Evolutionary conservation across 2,888 invertebrate species (phyloP).

Genomic region (Thysanoteuthis rhombus): DNA sequence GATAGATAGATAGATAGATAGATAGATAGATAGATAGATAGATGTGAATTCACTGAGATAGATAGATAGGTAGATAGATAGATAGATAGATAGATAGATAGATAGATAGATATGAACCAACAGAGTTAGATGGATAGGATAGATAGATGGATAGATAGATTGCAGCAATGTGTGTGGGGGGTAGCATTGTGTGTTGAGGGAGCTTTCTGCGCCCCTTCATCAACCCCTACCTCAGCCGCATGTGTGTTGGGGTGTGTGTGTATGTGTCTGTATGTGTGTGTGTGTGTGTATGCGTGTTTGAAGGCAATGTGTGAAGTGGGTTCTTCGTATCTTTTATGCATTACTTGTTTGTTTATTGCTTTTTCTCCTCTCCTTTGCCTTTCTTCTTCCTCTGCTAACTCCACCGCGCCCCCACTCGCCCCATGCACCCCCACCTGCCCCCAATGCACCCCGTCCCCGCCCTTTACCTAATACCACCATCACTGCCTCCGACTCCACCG

Average conservation of each 20-base stretch:
- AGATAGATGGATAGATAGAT: too few species aligned
- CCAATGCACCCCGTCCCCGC: accelerated
- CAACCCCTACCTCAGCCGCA: not conserved
- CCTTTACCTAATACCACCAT: not conserved
- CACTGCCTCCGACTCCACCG: not conserved
- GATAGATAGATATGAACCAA: not conserved
- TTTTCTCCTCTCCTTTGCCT: not conserved
- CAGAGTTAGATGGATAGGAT: not conserved
- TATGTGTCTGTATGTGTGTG: not conserved
- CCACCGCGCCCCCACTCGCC: not conserved
- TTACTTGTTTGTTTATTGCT: not conserved
- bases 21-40: too few species aligned
- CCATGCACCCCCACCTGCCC: not conserved
- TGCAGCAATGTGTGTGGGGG: not conserved
- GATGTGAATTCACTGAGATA: too few species aligned
- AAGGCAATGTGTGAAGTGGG: not conserved
- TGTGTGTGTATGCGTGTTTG: not conserved
- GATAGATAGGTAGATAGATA: not conserved
- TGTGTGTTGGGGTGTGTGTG: not conserved
- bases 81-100: slow-evolving; percentile 12
- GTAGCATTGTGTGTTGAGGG: not conserved
- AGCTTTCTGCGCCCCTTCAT: not conserved
- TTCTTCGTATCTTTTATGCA: not conserved
- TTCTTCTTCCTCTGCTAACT: not conserved
- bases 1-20: too few species aligned